phyloP scores from a whole-genome alignment of 2,113 vertebrate species.

The Chunga burmeisteri region DNA sequence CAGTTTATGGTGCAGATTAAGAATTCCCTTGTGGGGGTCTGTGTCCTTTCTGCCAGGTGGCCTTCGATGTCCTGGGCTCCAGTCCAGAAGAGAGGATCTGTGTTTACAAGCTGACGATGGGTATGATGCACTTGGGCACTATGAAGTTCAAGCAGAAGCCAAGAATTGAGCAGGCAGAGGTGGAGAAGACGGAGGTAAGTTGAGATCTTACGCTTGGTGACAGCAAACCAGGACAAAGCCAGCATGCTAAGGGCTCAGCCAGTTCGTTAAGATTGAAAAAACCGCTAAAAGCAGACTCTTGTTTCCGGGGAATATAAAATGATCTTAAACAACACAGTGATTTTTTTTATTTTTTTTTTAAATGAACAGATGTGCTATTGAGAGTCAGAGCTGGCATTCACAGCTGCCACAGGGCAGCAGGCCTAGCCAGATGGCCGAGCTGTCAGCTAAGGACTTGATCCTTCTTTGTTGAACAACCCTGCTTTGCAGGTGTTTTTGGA shows the following conservation, averaged over 20 bases:
- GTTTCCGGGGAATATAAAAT: not conserved
- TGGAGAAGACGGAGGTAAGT: constrained; percentile 5
- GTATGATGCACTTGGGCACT: constrained; percentile 39
- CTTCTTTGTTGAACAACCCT: not conserved
- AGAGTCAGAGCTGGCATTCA: constrained; percentile 14
- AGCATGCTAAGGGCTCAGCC: not conserved
- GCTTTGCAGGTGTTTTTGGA: not conserved
- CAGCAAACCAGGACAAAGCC: not conserved
- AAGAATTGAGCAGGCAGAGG: constrained; percentile 64
- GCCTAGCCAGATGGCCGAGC: constrained; percentile 30
- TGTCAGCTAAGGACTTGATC: constrained; percentile 1
- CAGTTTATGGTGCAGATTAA: not conserved
- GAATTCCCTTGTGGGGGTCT: not conserved
- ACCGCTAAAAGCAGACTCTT: not conserved
- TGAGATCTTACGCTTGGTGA: not conserved
- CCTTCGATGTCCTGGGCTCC: constrained; percentile 70
- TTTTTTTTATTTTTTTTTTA: not conserved
- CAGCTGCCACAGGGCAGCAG: constrained; percentile 31
- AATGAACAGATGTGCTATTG: constrained; percentile 41
- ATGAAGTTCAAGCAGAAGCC: constrained; percentile 71
- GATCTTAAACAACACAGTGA: constrained; percentile 12
- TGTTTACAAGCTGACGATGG: constrained; percentile 22
- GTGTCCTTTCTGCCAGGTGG: constrained; percentile 21
- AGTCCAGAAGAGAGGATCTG: constrained; percentile 33
- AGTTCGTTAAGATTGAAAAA: not conserved